Evolutionary conservation across 2,888 invertebrate genomes (phyloP), one percentile per base, ranked within the genome.

Genomic region (Pammene aurita): DNA sequence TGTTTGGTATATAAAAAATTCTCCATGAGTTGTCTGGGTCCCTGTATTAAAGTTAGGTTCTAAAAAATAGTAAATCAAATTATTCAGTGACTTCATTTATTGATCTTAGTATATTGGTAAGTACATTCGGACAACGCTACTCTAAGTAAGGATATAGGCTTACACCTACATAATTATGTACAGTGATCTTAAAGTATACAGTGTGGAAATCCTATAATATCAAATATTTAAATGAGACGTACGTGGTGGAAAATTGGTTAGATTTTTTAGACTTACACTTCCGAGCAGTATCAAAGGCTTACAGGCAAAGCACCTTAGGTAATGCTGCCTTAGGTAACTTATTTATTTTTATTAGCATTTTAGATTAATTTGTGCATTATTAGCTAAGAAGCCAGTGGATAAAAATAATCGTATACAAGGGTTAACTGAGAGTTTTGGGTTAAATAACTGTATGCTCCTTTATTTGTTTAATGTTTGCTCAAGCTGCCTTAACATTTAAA

Each of bases 81-180:
- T 38, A 11, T 50, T 52, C 63, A 52, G 41, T 68, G 57, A 68
- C 42, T 55, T 65, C 38, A 9, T 69, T 65, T 69, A 69, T 69
- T 69, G 58, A 65, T 64, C 65, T 16, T 50, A 48, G 58, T 16
- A 38, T 61, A 61, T 54, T 44, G 26, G 26, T 26, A 26, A 26
- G 26, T 67, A 63, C 57, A 57, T 62, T 57, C 54, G 52, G 10
- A 44, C 65, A 64, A 68, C 63, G 35, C 57, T 68, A 68, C 16
- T 44, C 69, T 64, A 54, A 2, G 54, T 34, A 55, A 44, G 46
- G 65, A n/a, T 64, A 68, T 50, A 52, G 41, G 38, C 68, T 69
- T 54, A 69, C 13, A 26, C 18, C 52, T 62, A 62, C 44, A 58
- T 44, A 16, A 44, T 38, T 61, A 69, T 52, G 7, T 69, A 65